Conservation (phyloP, 2,888 invertebrate genomes). For the Cordilura impudica region DNA sequence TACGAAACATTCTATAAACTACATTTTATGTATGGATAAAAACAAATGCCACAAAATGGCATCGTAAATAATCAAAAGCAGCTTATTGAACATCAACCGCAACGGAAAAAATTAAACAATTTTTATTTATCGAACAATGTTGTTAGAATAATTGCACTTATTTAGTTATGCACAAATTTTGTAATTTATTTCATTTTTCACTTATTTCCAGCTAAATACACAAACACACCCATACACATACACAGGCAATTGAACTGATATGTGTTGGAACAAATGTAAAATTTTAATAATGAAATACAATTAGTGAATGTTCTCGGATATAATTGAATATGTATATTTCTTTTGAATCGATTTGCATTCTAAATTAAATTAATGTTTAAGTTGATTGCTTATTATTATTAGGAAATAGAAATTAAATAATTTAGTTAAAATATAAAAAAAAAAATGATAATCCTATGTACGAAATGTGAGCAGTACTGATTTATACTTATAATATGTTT, state of each 20-base stretch:
- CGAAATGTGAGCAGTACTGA: too few species aligned
- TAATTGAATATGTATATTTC: not conserved
- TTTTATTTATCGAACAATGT: not conserved
- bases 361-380: slow-evolving; percentile 6
- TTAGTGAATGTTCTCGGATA: not conserved
- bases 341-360: not conserved
- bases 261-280: not conserved
- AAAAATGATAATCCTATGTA: too few species aligned
- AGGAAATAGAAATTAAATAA: not conserved
- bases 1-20: slow-evolving; percentile 6
- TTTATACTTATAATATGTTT: too few species aligned
- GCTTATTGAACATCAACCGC: not conserved
- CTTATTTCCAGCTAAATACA: not conserved
- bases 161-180: slow-evolving; percentile 19
- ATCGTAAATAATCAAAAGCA: not conserved
- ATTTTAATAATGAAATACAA: slow-evolving; percentile 25
- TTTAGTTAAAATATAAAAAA: too few species aligned
- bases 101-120: not conserved
- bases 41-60: slow-evolving; percentile 18
- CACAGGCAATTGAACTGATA: not conserved
- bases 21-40: not conserved
- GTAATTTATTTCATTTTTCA: slow-evolving; percentile 17
- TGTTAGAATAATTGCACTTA: slow-evolving; percentile 14
- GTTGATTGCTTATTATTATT: slow-evolving; percentile 17
- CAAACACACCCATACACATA: not conserved